phyloP scores from a whole-genome alignment of 2,797 vertebrate genomes.

The Paguma larvata region DNA sequence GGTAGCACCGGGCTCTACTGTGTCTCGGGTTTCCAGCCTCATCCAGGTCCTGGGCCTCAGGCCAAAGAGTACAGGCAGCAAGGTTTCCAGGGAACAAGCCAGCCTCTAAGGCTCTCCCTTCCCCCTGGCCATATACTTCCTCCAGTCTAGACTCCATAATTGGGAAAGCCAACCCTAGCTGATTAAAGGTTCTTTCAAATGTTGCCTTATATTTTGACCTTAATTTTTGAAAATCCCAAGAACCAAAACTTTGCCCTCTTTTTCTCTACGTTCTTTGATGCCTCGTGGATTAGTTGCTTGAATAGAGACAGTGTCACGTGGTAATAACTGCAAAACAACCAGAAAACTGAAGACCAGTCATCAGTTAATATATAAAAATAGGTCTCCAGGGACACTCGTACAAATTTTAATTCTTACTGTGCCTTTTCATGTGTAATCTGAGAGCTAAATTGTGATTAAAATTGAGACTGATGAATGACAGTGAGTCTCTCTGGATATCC shows the following conservation, averaged over 20 bases:
- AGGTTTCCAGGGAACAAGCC: not conserved
- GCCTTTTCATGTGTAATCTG: not conserved
- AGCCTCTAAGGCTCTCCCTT: not conserved
- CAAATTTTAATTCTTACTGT: conserved; percentile 56
- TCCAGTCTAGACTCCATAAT: not conserved
- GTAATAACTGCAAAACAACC: not conserved
- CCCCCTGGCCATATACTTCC: not conserved
- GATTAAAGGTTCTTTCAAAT: conserved; percentile 28
- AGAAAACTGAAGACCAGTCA: conserved; percentile 31
- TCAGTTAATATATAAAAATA: conserved; percentile 60
- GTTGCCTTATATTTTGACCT: not conserved
- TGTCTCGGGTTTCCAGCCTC: conserved; percentile 1
- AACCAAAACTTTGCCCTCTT: not conserved
- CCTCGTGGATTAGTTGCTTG: conserved; percentile 27
- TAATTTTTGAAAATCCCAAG: conserved; percentile 37
- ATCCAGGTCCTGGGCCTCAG: not conserved
- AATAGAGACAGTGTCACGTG: not conserved
- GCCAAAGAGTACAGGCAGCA: not conserved
- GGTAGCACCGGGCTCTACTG: not conserved
- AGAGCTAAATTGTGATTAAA: conserved; percentile 57
- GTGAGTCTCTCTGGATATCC: conserved; percentile 18
- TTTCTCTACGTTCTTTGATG: not conserved
- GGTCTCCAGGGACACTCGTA: conserved; percentile 44
- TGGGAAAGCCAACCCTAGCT: not conserved
- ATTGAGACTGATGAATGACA: not conserved